Evolutionary conservation across 2,888 invertebrate genomes (phyloP), one percentile per base, ranked within the genome.

Genomic region (Eucera pruinosa): DNA sequence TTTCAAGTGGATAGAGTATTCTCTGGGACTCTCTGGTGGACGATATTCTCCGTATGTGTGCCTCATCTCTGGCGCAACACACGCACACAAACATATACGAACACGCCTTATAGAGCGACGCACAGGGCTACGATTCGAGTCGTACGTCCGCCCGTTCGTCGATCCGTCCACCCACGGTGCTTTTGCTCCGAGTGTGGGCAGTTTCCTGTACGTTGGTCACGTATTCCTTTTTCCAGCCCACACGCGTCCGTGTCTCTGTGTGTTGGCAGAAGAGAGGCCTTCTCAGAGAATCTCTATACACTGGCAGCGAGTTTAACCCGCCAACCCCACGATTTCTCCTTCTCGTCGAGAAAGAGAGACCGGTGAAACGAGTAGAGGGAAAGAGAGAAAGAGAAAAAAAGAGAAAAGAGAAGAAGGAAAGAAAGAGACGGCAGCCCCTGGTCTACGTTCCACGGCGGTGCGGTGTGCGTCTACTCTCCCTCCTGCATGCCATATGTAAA

Each of bases 171-270:
- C 85, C 85, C 86, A 86, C 85, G 82, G 67, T 76, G 78, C 77
- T 78, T 77, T 85, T 75, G 71, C 84, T 74, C 78, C 78, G 75
- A 85, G 89, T 87, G 88, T 89, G 84, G 88, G 87, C 82, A 78
- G 87, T 84, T 89, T 89, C 88, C 88, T 88, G 88, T 82, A 84
- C 85, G 83, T 87, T 83, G 88, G 85, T 88, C 86, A 87, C 85
- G 87, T 84, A 87, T 81, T 87, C 82, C 74, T 81, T 83, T 83
- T 81, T 86, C 71, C 80, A 83, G 81, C 83, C 86, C 82, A 86
- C 84, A 77, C 78, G 79, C 82, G 83, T 78, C 74, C 80, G 78
- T 64, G 50, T 61, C 52, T 47, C 54, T 73, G 73, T 61, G 78
- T 77, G 73, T 74, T 76, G 80, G 74, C 71, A 68, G 74, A 79